Evolutionary conservation across 2,797 vertebrate species (phyloP), one percentile per base, ranked within the genome.

Genomic region (Megalops cyprinoides): DNA sequence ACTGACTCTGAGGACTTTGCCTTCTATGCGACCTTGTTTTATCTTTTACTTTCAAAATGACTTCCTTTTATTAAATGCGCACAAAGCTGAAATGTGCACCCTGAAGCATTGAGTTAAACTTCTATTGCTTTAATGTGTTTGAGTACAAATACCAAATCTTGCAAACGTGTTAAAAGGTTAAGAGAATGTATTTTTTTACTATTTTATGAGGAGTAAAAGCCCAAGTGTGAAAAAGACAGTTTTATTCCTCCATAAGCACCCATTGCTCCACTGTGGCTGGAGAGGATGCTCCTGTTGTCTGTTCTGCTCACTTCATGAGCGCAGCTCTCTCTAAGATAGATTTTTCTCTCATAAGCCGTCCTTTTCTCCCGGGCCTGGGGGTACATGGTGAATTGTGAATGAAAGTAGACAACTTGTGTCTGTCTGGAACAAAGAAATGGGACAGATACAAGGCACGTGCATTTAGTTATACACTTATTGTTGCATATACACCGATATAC

Each of bases 81-180:
- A n/a, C n/a, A n/a, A n/a, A n/a, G n/a, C n/a, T n/a, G n/a, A 78
- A 88, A 91, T 84, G 83, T 88, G 90, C 87, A 91, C 92, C 93
- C 90, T 93, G 93, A 92, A 89, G 73, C 71, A 34, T 83, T 49
- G 65, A 73, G n/a, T 20, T 62, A 79, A 83, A 58, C 82, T 49
- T 69, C 49, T 69, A 39, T 76, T 76, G 77, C n/a, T n/a, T 74
- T 31, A 78, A 53, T 37, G 77, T 79, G 71, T 79, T 75, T 67
- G 74, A 74, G 55, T 49, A 34, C 71, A 67, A 82, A 42, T 51
- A 81, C 65, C 46, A 78, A 78, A 25, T 15, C 74, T 77, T 78
- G 55, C 58, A 28, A 58, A 51, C 37, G 51, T 79, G 23, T 79
- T 75, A 31, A 78, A 82, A 83, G 79, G 78, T 25, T 60, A 67